Evolutionary conservation across 1,140 invertebrate species (phyloP).

Genomic region (Drosophila sucinea): DNA sequence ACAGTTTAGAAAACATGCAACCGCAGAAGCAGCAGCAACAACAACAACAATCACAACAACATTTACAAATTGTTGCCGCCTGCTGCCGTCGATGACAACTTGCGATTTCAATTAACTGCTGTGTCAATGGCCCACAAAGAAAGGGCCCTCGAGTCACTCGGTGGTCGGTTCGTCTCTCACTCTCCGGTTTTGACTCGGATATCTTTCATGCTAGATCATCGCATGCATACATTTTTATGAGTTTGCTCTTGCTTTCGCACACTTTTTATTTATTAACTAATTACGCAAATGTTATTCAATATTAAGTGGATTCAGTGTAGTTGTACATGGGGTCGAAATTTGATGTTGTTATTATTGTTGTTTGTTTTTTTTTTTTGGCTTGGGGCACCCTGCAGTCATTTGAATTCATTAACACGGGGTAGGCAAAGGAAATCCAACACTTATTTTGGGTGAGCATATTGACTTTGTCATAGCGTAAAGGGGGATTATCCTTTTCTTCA

Average conservation of each 20-base stretch:
- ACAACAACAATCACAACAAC: neutral
- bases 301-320: constrained; percentile 19
- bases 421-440: neutral
- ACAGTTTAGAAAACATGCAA: constrained; percentile 56
- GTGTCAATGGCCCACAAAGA: constrained; percentile 63
- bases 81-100: constrained; percentile 36
- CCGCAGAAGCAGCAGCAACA: constrained; percentile 20
- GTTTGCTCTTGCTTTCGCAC: constrained; percentile 64
- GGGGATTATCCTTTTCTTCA: too few species aligned
- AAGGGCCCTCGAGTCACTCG: constrained; percentile 32
- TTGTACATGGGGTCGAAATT: constrained; percentile 55
- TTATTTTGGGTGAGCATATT: neutral
- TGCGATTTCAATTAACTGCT: constrained; percentile 61
- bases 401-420: neutral
- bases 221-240: constrained; percentile 28
- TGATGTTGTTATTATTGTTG: constrained; percentile 17
- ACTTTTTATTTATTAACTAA: constrained; percentile 46
- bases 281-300: constrained; percentile 80
- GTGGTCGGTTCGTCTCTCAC: neutral
- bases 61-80: constrained; percentile 9
- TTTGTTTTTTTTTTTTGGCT: neutral
- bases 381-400: neutral
- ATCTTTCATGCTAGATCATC: constrained; percentile 43
- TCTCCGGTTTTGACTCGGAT: neutral
- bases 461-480: neutral